Evolutionary conservation across 2,113 vertebrate species (phyloP).

Genomic region (Aldabrachelys gigantea): DNA sequence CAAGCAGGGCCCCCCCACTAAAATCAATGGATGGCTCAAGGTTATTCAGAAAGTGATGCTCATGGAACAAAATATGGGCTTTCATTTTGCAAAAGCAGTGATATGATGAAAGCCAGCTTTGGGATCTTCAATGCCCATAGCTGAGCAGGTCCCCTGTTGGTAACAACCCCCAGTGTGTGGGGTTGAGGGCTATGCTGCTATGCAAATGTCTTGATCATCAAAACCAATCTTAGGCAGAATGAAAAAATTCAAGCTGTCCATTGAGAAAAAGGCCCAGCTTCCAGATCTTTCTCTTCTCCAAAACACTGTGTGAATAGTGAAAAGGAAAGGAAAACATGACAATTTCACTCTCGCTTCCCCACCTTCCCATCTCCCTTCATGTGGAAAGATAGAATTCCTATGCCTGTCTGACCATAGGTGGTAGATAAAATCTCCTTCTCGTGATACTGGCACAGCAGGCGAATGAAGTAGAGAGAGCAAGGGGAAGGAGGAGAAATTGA

Average conservation of each 20-base stretch:
- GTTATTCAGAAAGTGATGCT: not conserved
- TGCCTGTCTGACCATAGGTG: not conserved
- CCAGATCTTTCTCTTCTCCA: not conserved
- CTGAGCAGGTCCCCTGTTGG: rapidly evolving
- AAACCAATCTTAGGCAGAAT: not conserved
- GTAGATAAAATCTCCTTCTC: not conserved
- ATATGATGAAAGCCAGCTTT: not conserved
- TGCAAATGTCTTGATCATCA: not conserved
- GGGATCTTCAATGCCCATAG: not conserved
- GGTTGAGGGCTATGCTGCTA: not conserved
- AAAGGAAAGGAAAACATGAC: not conserved
- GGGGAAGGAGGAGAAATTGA: not conserved
- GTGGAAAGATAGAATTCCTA: not conserved
- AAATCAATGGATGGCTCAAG: not conserved
- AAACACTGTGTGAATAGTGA: not conserved
- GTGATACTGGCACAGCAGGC: not conserved
- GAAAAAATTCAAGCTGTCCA: not conserved
- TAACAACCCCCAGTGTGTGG: rapidly evolving
- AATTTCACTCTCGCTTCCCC: not conserved
- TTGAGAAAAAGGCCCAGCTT: not conserved
- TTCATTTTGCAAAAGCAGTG: not conserved
- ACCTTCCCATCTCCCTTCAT: not conserved
- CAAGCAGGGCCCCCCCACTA: not conserved
- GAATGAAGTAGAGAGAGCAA: not conserved
- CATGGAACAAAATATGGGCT: not conserved